Conservation (phyloP, 2,113 vertebrate species). For the Oreochromis spilurus region DNA sequence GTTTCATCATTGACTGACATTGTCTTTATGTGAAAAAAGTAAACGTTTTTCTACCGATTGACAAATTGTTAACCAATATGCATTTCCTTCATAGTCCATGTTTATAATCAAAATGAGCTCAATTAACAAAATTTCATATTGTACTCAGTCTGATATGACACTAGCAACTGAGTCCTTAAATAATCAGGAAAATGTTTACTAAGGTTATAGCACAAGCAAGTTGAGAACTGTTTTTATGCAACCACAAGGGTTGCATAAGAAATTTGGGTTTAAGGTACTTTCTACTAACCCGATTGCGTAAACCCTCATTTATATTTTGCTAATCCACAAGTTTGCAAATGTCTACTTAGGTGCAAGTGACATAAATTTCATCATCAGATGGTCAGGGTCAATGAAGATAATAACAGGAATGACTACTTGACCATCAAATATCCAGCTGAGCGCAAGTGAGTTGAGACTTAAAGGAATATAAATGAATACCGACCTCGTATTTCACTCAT, state of each 20-base stretch:
- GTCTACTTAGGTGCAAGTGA: background rate
- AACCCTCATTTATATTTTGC: background rate
- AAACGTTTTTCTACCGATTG: background rate
- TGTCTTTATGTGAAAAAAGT: background rate
- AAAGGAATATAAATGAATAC: background rate
- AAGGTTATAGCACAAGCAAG: background rate
- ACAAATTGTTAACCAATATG: background rate
- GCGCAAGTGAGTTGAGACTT: background rate
- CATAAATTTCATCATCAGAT: background rate
- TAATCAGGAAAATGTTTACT: background rate
- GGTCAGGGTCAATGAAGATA: background rate
- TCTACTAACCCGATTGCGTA: background rate
- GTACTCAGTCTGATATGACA: background rate
- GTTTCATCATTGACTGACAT: background rate
- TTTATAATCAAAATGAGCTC: background rate
- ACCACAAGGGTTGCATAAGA: no score
- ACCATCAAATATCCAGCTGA: background rate
- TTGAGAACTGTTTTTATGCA: background rate
- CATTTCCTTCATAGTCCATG: accelerated
- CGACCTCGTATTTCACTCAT: constrained; percentile 67
- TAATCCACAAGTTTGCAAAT: background rate
- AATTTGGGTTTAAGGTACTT: background rate
- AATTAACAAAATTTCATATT: background rate
- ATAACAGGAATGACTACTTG: background rate
- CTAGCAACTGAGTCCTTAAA: background rate